Evolutionary conservation across 2,113 vertebrate genomes (phyloP), one percentile per base, ranked within the genome.

Genomic region (Pipa parva): DNA sequence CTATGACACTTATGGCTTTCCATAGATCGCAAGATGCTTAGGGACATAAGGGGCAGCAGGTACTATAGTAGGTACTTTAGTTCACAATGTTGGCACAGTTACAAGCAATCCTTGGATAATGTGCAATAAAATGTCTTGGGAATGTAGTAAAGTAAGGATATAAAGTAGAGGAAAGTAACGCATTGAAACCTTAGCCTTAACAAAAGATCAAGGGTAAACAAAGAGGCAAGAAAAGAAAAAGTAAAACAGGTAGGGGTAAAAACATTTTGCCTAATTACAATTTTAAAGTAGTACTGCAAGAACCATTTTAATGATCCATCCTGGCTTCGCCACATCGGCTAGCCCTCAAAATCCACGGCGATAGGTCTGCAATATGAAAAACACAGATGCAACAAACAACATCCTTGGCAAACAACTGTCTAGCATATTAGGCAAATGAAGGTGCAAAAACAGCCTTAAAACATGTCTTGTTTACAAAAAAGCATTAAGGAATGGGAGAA

Each of bases 311-410:
- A 87, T 80, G 83, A 79, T 90, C 81, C 86, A 87, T 80, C 79
- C 80, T 79, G 84, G 85, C 84, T 88, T 82, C 78, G 85, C 85
- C 88, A 78, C 86, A 86, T 85, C 85, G 86, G 88, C 85, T 87
- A 86, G 82, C 84, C 87, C 87, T 88, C 88, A 88, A 86, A 85
- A 89, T 87, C 85, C 88, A 87, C 83, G 86, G 87, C 85, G 84
- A 88, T 83, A 88, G 2, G 85, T 90, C 89, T 92, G 89, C 75
- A 90, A 87, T 80, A 87, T 89, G 83, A 85, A 91, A 88, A 85
- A 88, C 82, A 87, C 77, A 87, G 86, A 88, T 87, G 84, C 88
- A 87, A 69, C 72, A 12, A 81, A 83, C 81, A 87, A 81, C 67
- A 54, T 72, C 20, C 37, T 49, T 59, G 29, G 52, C 56, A 56